Base-by-base conservation (phyloP, 2,888 invertebrate genomes). In the Didymodactylos carnosus region DNA sequence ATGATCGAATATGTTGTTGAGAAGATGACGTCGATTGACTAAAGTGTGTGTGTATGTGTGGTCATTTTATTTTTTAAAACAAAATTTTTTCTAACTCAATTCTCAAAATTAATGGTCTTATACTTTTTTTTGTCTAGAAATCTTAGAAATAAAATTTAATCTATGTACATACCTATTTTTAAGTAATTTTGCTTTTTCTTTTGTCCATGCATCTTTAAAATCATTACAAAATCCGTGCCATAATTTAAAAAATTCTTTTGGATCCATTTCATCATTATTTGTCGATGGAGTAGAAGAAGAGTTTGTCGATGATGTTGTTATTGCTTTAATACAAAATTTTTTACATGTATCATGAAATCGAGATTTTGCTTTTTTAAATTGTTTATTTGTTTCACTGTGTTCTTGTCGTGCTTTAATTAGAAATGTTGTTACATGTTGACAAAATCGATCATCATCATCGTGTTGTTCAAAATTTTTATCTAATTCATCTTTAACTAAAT, bases 221-320 rank as follows among this genome's bases (percentile, higher is more conserved):
- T 95, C 94, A 75, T 88, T 88, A 81, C 92, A 92, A 85, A 95
- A 95, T 74, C 88, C 87, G 6, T 88, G 87, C 94, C 94, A 95
- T 72, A 90, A 85, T 75, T 89, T 87, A 81, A 94, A 94, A 83
- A 94, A 94, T 79, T 92, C 91, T 80, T 90, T 89, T 0, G 94
- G 92, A 23, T 80, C 81, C n/a, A 74, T 72, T 25, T 75, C 72
- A 23, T 84, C 39, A 88, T 87, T 40, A 27, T 41, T n/a, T 3
- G 46, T 29, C 19, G 41, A 40, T 27, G 73, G 69, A 43, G 51
- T 70, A 23, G 53, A 2, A 10, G 46, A 39, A 40, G 43, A n/a
- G 43, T 70, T 27, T 25, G 10, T 29, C 16, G 5, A 72, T 13
- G 13, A 62, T 72, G 53, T 72, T 72, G 29, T 62, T n/a, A n/a